Evolutionary conservation across 2,888 invertebrate genomes (phyloP).

Genomic region (Cephus pulcher): DNA sequence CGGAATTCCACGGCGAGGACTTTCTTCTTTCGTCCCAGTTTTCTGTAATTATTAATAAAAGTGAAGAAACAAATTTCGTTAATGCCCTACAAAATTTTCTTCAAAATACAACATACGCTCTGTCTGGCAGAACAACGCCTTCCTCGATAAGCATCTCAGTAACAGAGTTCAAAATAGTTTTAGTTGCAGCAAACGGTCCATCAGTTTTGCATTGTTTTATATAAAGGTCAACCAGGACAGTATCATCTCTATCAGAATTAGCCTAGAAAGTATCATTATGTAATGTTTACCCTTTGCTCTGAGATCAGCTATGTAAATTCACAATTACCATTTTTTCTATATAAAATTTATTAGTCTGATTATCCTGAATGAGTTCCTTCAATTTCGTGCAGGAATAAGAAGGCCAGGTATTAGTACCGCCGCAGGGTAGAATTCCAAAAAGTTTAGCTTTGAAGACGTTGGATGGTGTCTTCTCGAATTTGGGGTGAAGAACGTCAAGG

Average conservation of each 20-base stretch:
- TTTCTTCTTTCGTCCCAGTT: constrained; percentile 34
- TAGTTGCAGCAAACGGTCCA: constrained; percentile 76
- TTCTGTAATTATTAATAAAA: constrained; percentile 25
- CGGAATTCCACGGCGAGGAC: constrained; percentile 52
- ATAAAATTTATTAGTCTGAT: constrained; percentile 67
- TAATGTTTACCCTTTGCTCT: background rate
- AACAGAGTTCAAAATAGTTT: constrained; percentile 74
- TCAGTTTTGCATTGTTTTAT: constrained; percentile 72
- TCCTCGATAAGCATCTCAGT: constrained; percentile 75
- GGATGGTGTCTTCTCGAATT: constrained; percentile 69
- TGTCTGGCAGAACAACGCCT: constrained; percentile 72
- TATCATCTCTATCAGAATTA: constrained; percentile 39
- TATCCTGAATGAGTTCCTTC: constrained; percentile 68
- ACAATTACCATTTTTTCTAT: constrained; percentile 69
- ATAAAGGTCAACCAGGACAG: constrained; percentile 74
- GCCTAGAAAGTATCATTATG: constrained; percentile 21
- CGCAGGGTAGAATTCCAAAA: constrained; percentile 77
- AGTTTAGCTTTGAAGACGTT: constrained; percentile 77
- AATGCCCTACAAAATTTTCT: constrained; percentile 5
- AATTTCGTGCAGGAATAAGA: constrained; percentile 73
- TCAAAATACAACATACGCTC: constrained; percentile 49
- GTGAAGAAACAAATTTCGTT: background rate
- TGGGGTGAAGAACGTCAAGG: constrained; percentile 69
- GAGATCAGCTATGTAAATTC: background rate
- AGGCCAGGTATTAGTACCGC: constrained; percentile 73